Evolutionary conservation across 2,797 vertebrate genomes (phyloP), one percentile per base, ranked within the genome.

Genomic region (Pelobates cultripes): DNA sequence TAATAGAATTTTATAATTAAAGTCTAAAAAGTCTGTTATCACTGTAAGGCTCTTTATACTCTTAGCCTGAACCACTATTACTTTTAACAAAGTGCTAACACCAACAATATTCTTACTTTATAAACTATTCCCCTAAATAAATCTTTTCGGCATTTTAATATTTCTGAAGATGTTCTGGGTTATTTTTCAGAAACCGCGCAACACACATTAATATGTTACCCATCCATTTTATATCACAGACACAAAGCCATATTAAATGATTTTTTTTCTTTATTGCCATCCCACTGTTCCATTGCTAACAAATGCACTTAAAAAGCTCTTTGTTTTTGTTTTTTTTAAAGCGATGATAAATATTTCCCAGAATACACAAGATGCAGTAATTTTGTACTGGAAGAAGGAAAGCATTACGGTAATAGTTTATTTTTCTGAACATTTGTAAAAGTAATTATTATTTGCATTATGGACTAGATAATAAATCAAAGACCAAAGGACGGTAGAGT

Each of bases 301-400:
- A 73, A 78, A 78, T 74, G 53, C 41, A 53, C 41, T 15, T 71
- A 61, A 40, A 79, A 77, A 70, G 44, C 47, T 81, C 17, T 78
- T 61, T 78, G 14, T 70, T 83, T 70, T 64, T 75, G 78, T 73
- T 64, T 79, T 77, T 76, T 74, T 79, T 70, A 55, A n/a, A 61
- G 41, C 6, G 67, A 79, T 51, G 77, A 84, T 84, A 75, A 84
- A 79, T 84, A 84, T 79, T 84, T 84, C 82, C 82, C 82, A 71
- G 77, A 79, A 84, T 75, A 84, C 43, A 79, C 55, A 64, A 74
- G 57, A 79, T 43, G 57, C 55, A 45, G 45, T 79, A 10, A 84
- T 75, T 61, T 64, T 71, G 61, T 84, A 75, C 55, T 60, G 82
- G 77, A 84, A 83, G 63, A 42, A 81, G 41, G 57, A 79, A 72